Evolutionary conservation across 2,113 vertebrate species (phyloP).

Genomic region (cattle (Bos taurus)): ARS-UCD2.0 NC_037329.1:68580501-68581000

Average conservation of each 20-base stretch:
- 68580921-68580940: background rate
- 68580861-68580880: background rate
- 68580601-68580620: background rate
- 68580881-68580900: background rate
- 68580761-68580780: background rate
- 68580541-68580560: background rate
- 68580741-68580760: background rate
- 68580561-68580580: background rate
- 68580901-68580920: background rate
- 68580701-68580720: background rate
- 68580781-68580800: background rate
- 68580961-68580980: background rate
- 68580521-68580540: background rate
- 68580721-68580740: background rate
- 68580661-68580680: background rate
- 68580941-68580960: background rate
- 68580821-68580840: background rate
- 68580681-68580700: background rate
- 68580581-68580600: background rate
- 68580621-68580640: background rate
- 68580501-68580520: background rate
- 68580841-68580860: background rate
- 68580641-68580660: background rate
- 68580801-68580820: background rate
- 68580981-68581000: background rate